A percentile compares a stretch with the other conserved stretches of the same genome.
Evolutionary conservation across 2,797 vertebrate genomes (phyloP).

Genomic region (Lagodon rhomboides): DNA sequence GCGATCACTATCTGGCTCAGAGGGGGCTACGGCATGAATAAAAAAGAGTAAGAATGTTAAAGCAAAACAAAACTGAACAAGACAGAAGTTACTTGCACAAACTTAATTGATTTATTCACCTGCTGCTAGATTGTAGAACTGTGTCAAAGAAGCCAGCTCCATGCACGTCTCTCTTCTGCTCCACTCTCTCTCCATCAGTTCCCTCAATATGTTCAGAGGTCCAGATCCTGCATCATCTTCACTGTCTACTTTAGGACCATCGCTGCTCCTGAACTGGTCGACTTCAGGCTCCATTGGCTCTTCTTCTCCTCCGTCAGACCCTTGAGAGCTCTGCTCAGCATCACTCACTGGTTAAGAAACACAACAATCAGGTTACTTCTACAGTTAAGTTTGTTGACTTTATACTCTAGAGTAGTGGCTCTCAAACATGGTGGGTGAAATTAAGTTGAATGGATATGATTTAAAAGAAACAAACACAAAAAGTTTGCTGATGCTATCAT

Average conservation of each 20-base stretch:
- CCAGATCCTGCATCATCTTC: neutral
- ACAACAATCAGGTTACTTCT: too few relatives aligned
- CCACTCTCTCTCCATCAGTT: conserved; percentile 33
- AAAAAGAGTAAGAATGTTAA: too few relatives aligned
- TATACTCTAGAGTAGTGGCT: too few relatives aligned
- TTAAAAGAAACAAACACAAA: too few relatives aligned
- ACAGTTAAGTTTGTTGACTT: too few relatives aligned
- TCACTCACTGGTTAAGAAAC: too few relatives aligned
- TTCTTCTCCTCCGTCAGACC: neutral
- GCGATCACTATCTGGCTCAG: neutral
- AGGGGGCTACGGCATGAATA: neutral
- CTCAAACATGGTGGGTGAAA: too few relatives aligned
- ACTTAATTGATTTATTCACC: conserved; percentile 1
- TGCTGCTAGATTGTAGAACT: neutral
- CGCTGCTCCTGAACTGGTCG: neutral
- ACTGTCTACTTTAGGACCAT: neutral
- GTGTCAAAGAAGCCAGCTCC: neutral
- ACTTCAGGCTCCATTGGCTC: neutral
- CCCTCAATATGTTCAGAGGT: neutral
- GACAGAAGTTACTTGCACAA: too few relatives aligned
- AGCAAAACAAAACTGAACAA: too few relatives aligned
- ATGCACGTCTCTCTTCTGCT: neutral
- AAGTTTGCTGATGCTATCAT: too few relatives aligned
- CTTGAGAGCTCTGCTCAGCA: neutral
- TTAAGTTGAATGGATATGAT: too few relatives aligned